A percentile compares a stretch with the other conserved stretches of the same genome.
Evolutionary conservation across 2,888 invertebrate genomes (phyloP).

Genomic region (Synanthedon andrenaeformis): DNA sequence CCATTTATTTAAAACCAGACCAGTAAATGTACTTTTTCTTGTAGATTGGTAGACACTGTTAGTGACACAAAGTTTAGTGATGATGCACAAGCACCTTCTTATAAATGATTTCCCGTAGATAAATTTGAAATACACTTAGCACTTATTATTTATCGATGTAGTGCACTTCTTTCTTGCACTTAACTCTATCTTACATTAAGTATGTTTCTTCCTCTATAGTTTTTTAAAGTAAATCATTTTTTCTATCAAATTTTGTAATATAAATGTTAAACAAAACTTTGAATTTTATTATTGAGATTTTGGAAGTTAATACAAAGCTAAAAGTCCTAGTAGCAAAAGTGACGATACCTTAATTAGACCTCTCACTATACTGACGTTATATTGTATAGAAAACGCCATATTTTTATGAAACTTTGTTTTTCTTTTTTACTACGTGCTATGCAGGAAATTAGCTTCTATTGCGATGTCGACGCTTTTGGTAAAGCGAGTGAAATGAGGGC

Average conservation of each 20-base stretch:
- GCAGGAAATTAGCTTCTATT: slow-evolving; percentile 71
- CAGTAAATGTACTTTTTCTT: no score
- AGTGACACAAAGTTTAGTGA: slow-evolving; percentile 2
- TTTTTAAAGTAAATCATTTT: no score
- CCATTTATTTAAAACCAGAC: no score
- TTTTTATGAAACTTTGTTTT: slow-evolving; percentile 37
- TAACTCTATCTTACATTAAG: slow-evolving; percentile 10
- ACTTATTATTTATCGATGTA: slow-evolving; percentile 20
- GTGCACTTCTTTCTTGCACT: slow-evolving; percentile 31
- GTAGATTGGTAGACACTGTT: background rate
- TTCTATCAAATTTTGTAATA: no score
- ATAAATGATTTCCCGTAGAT: slow-evolving; percentile 12
- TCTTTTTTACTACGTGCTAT: slow-evolving; percentile 60
- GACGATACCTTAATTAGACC: background rate
- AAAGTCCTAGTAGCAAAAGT: background rate
- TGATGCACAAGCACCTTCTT: slow-evolving; percentile 40
- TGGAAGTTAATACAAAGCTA: no score
- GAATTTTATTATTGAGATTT: no score
- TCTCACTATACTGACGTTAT: background rate
- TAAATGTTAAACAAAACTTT: no score
- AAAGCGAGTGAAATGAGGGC: slow-evolving; percentile 63
- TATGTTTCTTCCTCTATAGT: background rate
- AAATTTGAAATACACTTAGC: slow-evolving; percentile 7
- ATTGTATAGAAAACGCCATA: slow-evolving; percentile 36
- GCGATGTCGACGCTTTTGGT: slow-evolving; percentile 68